These are phyloP conservation scores for Meloidogyne exigua DNA, from an alignment of 1,140 invertebrate genomes.

Conservation along the genomic window DNA sequence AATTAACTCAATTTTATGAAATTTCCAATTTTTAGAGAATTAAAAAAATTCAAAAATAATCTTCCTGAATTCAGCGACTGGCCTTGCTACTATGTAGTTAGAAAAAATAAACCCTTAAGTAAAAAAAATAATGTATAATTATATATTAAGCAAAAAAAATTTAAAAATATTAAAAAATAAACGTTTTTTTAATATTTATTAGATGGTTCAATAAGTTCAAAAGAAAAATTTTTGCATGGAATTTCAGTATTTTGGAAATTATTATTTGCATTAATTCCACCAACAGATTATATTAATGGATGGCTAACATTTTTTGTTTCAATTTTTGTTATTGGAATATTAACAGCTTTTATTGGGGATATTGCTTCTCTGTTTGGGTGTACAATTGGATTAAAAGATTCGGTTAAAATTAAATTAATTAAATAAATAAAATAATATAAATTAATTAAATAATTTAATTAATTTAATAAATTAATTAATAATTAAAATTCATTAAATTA, in stretches of 20 bases:
- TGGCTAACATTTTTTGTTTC: constrained; percentile 89
- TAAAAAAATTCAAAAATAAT: too few species aligned
- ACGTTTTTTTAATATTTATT: neutral
- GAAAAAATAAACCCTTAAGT: too few species aligned
- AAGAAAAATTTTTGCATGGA: constrained; percentile 85
- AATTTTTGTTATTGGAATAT: constrained; percentile 86
- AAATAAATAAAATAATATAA: too few species aligned
- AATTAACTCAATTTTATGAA: too few species aligned
- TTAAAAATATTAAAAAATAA: neutral
- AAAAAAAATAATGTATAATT: too few species aligned
- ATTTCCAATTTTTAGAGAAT: too few species aligned
- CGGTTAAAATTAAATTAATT: neutral
- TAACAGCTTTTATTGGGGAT: constrained; percentile 93
- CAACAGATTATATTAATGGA: constrained; percentile 72
- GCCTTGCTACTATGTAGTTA: too few species aligned
- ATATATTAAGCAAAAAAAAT: neutral
- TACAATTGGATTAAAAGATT: constrained; percentile 84
- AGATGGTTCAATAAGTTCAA: constrained; percentile 40
- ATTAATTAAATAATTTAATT: too few species aligned
- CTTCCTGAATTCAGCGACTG: too few species aligned
- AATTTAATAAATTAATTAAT: too few species aligned
- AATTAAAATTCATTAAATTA: too few species aligned
- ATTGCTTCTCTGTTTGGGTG: constrained; percentile 93
- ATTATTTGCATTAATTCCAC: constrained; percentile 92
- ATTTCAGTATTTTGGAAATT: constrained; percentile 96